These are phyloP conservation scores for Pachyseris speciosa DNA, from an alignment of 64 coral and sea anemone genomes.

Conservation along the genomic window DNA sequence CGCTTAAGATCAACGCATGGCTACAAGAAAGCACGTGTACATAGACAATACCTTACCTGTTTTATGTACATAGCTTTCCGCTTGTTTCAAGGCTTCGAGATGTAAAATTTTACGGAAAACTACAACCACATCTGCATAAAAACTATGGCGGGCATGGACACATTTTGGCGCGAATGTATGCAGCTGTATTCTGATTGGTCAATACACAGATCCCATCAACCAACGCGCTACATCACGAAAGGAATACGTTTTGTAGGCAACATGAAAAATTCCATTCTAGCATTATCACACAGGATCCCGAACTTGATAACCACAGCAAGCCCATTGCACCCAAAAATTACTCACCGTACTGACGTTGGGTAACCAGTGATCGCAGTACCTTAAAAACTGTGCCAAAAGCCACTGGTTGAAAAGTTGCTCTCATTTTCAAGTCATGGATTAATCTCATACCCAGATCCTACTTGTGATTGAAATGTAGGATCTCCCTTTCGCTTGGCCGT, in stretches of 20 bases:
- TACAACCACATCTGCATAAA: neutral
- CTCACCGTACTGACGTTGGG: too few relatives aligned
- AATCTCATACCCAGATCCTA: too few relatives aligned
- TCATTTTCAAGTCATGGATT: too few relatives aligned
- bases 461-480: too few relatives aligned
- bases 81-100: conserved; percentile 14
- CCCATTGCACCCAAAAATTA: too few relatives aligned
- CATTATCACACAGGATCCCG: too few relatives aligned
- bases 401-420: too few relatives aligned
- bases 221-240: neutral
- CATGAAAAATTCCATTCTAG: neutral
- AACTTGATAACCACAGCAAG: too few relatives aligned
- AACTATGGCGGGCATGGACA: neutral
- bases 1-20: neutral
- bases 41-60: neutral
- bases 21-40: neutral
- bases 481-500: too few relatives aligned
- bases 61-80: conserved; percentile 25
- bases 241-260: neutral
- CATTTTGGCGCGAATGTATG: conserved; percentile 84
- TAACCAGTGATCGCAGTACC: too few relatives aligned
- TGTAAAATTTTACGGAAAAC: neutral
- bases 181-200: conserved; percentile 57
- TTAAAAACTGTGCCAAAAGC: too few relatives aligned
- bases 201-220: neutral